Evolutionary conservation across 2,113 vertebrate genomes (phyloP).

Genomic region (Protobothrops mucrosquamatus): DNA sequence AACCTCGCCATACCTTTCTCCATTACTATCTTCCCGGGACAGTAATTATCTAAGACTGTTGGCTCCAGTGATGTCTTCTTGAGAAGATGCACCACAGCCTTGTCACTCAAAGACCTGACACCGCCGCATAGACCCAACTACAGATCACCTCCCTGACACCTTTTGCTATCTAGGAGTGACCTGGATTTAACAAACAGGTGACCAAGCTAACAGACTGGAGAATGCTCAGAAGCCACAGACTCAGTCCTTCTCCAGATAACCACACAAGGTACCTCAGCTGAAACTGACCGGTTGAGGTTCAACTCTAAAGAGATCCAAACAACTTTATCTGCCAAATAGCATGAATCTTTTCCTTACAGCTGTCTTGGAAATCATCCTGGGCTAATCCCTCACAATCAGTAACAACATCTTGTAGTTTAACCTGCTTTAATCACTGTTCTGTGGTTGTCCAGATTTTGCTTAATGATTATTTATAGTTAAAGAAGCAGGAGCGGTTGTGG

Average conservation of each 20-base stretch:
- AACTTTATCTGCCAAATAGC: not conserved
- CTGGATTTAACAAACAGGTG: not conserved
- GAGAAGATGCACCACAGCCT: not conserved
- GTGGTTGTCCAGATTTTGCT: not conserved
- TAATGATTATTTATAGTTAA: not conserved
- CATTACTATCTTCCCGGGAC: not conserved
- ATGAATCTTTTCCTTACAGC: not conserved
- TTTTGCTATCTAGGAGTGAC: not conserved
- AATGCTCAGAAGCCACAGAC: not conserved
- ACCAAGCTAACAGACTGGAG: not conserved
- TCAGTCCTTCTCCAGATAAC: not conserved
- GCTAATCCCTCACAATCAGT: not conserved
- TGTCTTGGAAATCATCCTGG: not conserved
- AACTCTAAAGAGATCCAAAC: not conserved
- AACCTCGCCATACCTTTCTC: not conserved
- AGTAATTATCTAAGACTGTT: not conserved
- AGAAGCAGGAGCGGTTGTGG: not conserved
- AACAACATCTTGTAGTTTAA: accelerated
- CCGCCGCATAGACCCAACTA: not conserved
- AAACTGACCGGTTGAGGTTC: not conserved
- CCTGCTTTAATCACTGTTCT: not conserved
- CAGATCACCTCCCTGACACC: not conserved
- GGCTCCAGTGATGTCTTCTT: not conserved
- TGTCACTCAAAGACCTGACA: not conserved
- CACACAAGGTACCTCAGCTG: not conserved